Evolutionary conservation across 92 coral and sea anemone genomes (phyloP).

Genomic region (Paramuricea clavata): DNA sequence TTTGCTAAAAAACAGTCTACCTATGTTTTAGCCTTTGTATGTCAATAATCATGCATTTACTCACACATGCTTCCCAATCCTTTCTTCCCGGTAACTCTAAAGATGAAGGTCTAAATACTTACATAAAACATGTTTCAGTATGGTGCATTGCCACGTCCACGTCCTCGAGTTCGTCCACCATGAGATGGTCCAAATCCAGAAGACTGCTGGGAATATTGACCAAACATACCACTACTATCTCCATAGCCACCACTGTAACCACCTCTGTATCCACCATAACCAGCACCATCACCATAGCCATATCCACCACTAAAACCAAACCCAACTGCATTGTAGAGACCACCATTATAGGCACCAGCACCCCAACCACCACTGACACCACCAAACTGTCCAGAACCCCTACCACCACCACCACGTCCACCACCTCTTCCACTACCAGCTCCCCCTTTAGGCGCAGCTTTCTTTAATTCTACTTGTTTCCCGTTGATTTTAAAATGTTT

Average conservation of each 20-base stretch:
- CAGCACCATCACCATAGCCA: conserved; percentile 55
- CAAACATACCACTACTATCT: conserved; percentile 58
- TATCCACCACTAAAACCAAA: conserved; percentile 48
- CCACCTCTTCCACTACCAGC: conserved; percentile 72
- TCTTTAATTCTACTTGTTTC: conserved; percentile 85
- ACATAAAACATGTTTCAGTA: background rate
- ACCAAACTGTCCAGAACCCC: background rate
- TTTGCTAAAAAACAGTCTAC: too few relatives aligned
- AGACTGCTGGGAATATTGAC: conserved; percentile 64
- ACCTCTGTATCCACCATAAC: conserved; percentile 60
- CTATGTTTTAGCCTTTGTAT: too few relatives aligned
- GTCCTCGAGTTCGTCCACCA: background rate
- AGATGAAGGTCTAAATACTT: background rate
- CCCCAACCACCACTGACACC: conserved; percentile 50
- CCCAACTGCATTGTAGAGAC: background rate
- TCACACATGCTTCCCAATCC: too few relatives aligned
- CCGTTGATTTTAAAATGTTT: conserved; percentile 68
- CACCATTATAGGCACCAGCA: background rate
- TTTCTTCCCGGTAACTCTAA: too few relatives aligned
- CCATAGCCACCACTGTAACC: conserved; percentile 51
- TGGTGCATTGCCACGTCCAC: background rate
- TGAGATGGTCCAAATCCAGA: background rate
- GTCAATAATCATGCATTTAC: too few relatives aligned
- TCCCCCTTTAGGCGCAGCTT: conserved; percentile 84
- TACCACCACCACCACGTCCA: conserved; percentile 56